These are phyloP conservation scores for Silurus asotus DNA, from an alignment of 2,113 vertebrate genomes.

Conservation along the genomic window DNA sequence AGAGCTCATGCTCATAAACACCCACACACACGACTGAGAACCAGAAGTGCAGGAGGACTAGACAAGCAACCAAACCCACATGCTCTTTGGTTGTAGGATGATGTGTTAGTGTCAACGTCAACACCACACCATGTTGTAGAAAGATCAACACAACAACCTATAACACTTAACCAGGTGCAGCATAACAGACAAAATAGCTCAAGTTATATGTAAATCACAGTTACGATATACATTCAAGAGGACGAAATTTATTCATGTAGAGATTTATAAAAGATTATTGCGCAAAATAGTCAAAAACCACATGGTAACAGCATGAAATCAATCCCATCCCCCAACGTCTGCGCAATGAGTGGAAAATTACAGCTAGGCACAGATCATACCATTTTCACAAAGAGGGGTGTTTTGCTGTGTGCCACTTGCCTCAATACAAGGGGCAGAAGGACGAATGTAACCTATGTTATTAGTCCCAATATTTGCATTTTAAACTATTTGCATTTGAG, in stretches of 20 bases:
- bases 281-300: neutral
- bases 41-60: conserved; percentile 7
- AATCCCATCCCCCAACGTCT: conserved; percentile 20
- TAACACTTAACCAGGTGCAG: neutral
- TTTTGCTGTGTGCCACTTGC: neutral
- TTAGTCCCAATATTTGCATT: no score
- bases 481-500: neutral
- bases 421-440: conserved; percentile 46
- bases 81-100: neutral
- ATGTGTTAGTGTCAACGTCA: neutral
- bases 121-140: no score
- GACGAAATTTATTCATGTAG: neutral
- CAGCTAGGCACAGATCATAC: conserved; percentile 39
- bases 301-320: neutral
- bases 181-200: neutral
- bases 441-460: neutral
- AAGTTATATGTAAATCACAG: neutral
- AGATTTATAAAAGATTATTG: neutral
- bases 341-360: conserved; percentile 52
- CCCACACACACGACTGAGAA: neutral
- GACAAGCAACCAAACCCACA: neutral
- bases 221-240: neutral
- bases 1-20: neutral
- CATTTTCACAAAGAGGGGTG: conserved; percentile 37
- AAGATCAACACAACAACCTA: neutral